Evolutionary conservation across 2,113 vertebrate species (phyloP), one percentile per base, ranked within the genome.

Genomic region (Pseudolaguvia tuberculata): DNA sequence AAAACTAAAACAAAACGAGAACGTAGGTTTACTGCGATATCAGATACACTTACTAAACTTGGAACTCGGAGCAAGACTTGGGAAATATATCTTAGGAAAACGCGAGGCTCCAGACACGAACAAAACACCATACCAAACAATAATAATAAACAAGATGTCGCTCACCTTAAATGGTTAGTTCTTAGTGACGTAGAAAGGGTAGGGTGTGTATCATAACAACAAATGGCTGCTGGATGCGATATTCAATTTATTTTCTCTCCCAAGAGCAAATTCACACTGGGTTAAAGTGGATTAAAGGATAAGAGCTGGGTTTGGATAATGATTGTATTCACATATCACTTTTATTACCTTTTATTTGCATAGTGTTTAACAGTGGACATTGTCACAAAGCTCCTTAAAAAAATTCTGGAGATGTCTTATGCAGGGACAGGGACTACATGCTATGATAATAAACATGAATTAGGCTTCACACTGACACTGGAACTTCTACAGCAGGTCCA

Each of bases 401-500:
- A 47, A 15, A 47, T 47, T 21, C 1, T 13, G 42, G 39, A 65
- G 61, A 65, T 65, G 61, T 23, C 62, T 25, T 66, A 47, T 27
- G 42, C 13, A 48, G 21, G 14, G 25, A 66, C 42, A 65, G 21
- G 23, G 62, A 63, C 39, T 45, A 17, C 62, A 47, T 21, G 8
- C 61, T 45, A 6, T 62, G 35, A 63, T 14, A 63, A 47, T 47
- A 65, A 42, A 47, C 39, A 65, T 13, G 21, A 48, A 25, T 27
- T 47, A 45, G 39, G n/a, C 20, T 42, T 4, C 45, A 53, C 50
- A 52, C 39, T 50, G 18, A 17, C 61, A 57, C 62, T 20, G 27
- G 45, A n/a, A 20, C 52, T 50, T 56, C 14, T 35, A 51, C 75
- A 53, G 47, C 58, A 23, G 58, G 47, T 63, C 47, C 63, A 10